Conservation (phyloP, 2,113 vertebrate species). For the Tyto alba region DNA sequence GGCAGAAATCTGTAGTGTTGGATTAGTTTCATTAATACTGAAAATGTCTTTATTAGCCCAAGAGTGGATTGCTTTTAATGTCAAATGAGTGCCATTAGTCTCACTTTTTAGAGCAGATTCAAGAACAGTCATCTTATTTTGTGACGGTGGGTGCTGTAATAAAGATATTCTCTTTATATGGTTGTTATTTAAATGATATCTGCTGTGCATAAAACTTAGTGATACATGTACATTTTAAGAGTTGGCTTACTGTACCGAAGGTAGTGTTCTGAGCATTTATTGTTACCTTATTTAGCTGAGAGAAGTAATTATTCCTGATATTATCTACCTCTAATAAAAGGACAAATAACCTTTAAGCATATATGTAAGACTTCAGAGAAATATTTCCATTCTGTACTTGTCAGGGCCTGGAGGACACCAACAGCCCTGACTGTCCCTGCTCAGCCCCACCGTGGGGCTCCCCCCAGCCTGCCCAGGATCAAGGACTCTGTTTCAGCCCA, state of each 20-base stretch:
- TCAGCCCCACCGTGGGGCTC: background rate
- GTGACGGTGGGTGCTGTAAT: background rate
- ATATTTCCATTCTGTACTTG: background rate
- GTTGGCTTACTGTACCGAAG: background rate
- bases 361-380: background rate
- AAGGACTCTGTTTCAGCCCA: background rate
- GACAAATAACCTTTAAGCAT: background rate
- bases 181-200: background rate
- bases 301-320: background rate
- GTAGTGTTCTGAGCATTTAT: background rate
- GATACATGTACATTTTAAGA: background rate
- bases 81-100: background rate
- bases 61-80: background rate
- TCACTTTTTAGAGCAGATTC: background rate
- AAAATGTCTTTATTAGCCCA: background rate
- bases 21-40: constrained; percentile 5
- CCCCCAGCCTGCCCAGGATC: background rate
- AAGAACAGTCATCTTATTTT: background rate
- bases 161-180: background rate
- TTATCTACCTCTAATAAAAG: background rate
- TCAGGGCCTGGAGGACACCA: background rate
- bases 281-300: background rate
- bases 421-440: background rate
- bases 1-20: background rate
- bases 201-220: background rate